A percentile compares a stretch with the other conserved stretches of the same genome.
phyloP scores from a whole-genome alignment of 2,113 vertebrate genomes.

The Perca fluviatilis region DNA sequence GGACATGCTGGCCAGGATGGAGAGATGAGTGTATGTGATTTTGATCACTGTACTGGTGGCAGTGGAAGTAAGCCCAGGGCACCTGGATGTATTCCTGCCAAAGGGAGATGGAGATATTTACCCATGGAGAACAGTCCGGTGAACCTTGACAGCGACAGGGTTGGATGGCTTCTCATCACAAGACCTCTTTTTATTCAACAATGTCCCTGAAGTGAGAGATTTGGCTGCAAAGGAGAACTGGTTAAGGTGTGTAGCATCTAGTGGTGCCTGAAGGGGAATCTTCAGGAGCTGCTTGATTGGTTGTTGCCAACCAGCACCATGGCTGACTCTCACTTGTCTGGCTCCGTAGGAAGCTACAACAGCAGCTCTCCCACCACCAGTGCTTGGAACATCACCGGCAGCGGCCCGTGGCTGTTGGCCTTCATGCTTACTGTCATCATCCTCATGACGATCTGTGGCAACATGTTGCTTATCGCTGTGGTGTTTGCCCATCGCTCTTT shows the following conservation, averaged over 20 bases:
- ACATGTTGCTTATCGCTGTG: constrained; percentile 91
- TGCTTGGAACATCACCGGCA: constrained; percentile 83
- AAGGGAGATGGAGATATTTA: constrained; percentile 40
- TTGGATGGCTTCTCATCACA: constrained; percentile 33
- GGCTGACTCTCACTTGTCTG: constrained; percentile 66
- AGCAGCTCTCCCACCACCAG: constrained; percentile 59
- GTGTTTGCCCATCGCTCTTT: constrained; percentile 93
- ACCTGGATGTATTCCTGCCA: constrained; percentile 43
- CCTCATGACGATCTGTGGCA: constrained; percentile 89
- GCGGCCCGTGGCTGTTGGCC: constrained; percentile 87
- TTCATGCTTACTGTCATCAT: constrained; percentile 92
- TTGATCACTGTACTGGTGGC: constrained; percentile 14
- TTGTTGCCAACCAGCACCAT: constrained; percentile 51
- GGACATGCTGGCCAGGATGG: constrained; percentile 46
- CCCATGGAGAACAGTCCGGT: constrained; percentile 35
- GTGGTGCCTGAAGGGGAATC: constrained; percentile 7
- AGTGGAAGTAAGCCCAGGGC: constrained; percentile 25
- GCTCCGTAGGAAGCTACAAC: constrained; percentile 63
- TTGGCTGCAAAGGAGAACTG: constrained; percentile 12
- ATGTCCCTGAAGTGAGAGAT: constrained; percentile 19
- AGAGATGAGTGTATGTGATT: constrained; percentile 63
- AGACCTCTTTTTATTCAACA: constrained; percentile 16
- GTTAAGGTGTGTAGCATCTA: neutral
- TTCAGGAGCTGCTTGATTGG: constrained; percentile 13
- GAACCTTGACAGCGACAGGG: neutral